Base-by-base conservation (phyloP, 2,888 invertebrate species). In the Chalcosyrphus nemorum region DNA sequence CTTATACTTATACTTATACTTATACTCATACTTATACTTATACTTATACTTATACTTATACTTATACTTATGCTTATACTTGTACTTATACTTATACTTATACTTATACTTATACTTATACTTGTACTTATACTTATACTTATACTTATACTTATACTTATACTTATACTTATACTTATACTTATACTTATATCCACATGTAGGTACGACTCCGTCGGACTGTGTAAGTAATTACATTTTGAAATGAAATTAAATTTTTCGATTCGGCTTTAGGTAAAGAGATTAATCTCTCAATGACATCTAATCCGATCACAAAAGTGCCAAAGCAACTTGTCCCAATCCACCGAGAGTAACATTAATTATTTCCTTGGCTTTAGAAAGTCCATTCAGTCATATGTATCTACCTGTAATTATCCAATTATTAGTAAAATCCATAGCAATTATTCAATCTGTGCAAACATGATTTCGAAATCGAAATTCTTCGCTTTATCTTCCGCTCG, bases 371-470 rank as follows among this genome's bases (percentile, higher is more conserved):
- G 32, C 9, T 38, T 65, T 65, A 35, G 65, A 65, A 65, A 65
- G 65, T 38, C 24, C 50, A 52, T 24, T 5, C 24, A 47, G n/a
- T 13, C 38, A 7, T 1, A 29, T 9, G 5, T 21, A 52, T 38
- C 52, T 54, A 2, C 0, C n/a, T 50, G 11, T 15, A 52, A 66
- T 66, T 68, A 54, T 68, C 66, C 66, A 68, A 68, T 54, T 54
- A 66, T 54, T 54, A 66, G n/a, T 13, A 24, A 54, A 66, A 66
- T 54, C 54, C 54, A 29, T 19, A 41, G 41, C 54, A 68, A 68
- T 68, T 54, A 68, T 41, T 41, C 54, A 54, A 68, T 68, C 24
- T 17, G 3, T 13, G 54, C 54, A 43, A 41, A 41, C 38, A 17
- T 19, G 24, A 54, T 41, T 54, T 41, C 9, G 15, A 65, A 65